Conservation (phyloP, 2,888 invertebrate species). For the Leptinotarsa juncta region DNA sequence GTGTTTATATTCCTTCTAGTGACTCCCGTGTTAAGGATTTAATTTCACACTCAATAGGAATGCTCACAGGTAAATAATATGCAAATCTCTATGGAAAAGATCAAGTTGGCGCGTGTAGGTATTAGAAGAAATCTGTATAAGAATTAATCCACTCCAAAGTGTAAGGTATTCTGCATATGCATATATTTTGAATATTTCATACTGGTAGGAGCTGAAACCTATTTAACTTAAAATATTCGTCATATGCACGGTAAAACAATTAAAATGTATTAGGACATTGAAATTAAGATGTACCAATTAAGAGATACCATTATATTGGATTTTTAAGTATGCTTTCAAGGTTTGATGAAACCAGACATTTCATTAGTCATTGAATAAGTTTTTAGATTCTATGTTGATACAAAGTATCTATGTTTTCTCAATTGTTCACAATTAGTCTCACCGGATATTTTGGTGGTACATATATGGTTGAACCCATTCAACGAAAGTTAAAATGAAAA, state of each 20-base stretch:
- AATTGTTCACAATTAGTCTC: too few species aligned
- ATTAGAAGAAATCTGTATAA: slow-evolving; percentile 1
- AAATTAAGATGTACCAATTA: too few species aligned
- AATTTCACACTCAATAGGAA: slow-evolving; percentile 56
- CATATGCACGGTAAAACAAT: too few species aligned
- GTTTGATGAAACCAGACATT: too few species aligned
- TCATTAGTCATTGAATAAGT: too few species aligned
- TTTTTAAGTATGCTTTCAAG: too few species aligned
- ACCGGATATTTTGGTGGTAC: too few species aligned
- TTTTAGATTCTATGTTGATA: too few species aligned
- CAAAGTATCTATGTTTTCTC: too few species aligned
- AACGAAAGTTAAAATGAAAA: too few species aligned
- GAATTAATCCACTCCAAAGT: background rate
- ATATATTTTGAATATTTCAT: slow-evolving; percentile 10
- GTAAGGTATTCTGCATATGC: slow-evolving; percentile 11
- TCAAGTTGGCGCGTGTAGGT: background rate
- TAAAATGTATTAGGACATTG: too few species aligned
- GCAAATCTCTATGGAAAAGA: slow-evolving; percentile 34
- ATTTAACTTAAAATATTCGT: background rate
- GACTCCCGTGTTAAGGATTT: slow-evolving; percentile 60
- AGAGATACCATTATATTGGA: background rate
- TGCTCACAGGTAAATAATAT: slow-evolving; percentile 59
- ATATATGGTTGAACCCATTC: too few species aligned
- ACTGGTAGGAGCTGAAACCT: background rate
- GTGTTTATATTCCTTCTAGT: slow-evolving; percentile 55